A percentile compares a stretch with the other conserved stretches of the same genome.
These are phyloP conservation scores for Stenotaenia linearis DNA, from an alignment of 2,888 invertebrate genomes.

Conservation along the genomic window DNA sequence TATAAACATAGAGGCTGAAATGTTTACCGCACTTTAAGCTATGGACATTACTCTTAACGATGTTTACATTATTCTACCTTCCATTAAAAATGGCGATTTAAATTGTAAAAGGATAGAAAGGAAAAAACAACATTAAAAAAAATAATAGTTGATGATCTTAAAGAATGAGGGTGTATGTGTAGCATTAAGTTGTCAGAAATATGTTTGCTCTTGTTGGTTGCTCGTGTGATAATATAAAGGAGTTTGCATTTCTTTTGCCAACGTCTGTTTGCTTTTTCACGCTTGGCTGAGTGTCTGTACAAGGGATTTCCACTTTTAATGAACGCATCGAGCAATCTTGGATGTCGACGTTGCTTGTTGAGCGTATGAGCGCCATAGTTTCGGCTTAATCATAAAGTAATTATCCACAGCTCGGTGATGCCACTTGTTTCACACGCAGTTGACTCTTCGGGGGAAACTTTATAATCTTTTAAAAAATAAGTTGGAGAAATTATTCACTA, in stretches of 20 bases:
- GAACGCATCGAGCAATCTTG: not conserved
- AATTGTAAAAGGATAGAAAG: not conserved
- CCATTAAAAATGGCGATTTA: not conserved
- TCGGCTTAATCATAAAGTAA: conserved; percentile 14
- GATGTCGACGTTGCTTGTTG: conserved; percentile 1
- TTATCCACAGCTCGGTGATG: conserved; percentile 14
- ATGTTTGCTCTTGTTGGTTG: not conserved
- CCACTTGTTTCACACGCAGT: not conserved
- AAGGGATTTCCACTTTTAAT: conserved; percentile 15
- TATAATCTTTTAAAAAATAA: not conserved
- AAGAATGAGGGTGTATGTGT: not conserved
- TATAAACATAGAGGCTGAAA: not conserved
- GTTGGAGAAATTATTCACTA: not conserved
- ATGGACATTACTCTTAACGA: not conserved
- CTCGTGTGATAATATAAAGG: conserved; percentile 4
- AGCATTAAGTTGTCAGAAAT: conserved; percentile 15
- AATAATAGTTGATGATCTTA: not conserved
- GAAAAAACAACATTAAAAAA: not conserved
- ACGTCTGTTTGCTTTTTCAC: conserved; percentile 7
- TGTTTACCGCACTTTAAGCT: not conserved
- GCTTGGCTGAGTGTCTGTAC: not conserved
- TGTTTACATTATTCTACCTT: not conserved
- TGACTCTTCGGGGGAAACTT: not conserved
- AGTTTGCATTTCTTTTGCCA: conserved; percentile 19
- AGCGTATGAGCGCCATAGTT: not conserved